Evolutionary conservation across 92 coral and sea anemone genomes (phyloP).

Genomic region (Porites lobata): DNA sequence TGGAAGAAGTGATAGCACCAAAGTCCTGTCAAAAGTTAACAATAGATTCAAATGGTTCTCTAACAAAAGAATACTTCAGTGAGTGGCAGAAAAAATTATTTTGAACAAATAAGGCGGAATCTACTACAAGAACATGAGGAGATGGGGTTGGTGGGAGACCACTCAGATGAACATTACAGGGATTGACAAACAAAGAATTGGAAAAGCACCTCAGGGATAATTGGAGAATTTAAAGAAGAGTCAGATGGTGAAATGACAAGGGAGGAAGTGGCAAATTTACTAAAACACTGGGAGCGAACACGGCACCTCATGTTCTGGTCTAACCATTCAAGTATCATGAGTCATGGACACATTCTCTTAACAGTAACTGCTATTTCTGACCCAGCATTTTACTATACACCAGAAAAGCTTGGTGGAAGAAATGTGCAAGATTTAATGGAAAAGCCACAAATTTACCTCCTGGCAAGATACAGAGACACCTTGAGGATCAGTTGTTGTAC

Average conservation of each 20-base stretch:
- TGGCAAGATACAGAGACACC: constrained; percentile 35
- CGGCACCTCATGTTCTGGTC: constrained; percentile 40
- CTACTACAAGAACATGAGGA: constrained; percentile 11
- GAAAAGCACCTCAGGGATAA: constrained; percentile 25
- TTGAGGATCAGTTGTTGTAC: constrained; percentile 36
- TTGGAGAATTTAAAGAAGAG: constrained; percentile 18
- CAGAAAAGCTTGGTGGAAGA: constrained; percentile 29
- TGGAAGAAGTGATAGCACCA: constrained; percentile 1
- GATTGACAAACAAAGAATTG: constrained; percentile 5
- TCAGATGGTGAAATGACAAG: not conserved
- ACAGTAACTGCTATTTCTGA: constrained; percentile 39
- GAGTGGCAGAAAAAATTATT: constrained; percentile 33
- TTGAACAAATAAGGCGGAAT: constrained; percentile 32
- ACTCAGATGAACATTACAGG: constrained; percentile 23
- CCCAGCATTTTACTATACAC: constrained; percentile 47
- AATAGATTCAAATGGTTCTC: not conserved
- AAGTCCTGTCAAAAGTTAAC: constrained; percentile 20
- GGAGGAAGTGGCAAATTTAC: not conserved
- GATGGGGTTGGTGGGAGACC: constrained; percentile 29
- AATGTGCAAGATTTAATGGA: constrained; percentile 49
- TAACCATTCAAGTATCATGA: not conserved
- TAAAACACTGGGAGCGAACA: constrained; percentile 31
- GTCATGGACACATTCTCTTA: constrained; percentile 52
- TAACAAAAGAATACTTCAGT: constrained; percentile 17
- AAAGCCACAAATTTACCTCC: constrained; percentile 35